Evolutionary conservation across 2,888 invertebrate species (phyloP).

Genomic region (Lysandra coridon): DNA sequence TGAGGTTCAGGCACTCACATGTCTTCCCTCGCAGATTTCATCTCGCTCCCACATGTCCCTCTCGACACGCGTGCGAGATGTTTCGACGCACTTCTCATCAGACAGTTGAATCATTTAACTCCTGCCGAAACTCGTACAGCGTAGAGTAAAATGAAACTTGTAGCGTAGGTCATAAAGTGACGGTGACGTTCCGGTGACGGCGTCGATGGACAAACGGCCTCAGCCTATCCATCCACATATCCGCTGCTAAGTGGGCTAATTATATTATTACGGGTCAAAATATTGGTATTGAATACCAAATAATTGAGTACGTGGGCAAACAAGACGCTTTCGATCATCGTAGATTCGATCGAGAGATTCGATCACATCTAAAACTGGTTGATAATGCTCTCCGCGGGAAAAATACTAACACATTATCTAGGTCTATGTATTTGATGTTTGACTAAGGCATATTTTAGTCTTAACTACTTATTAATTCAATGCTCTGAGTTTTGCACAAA

Average conservation of each 20-base stretch:
- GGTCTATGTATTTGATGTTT: background rate
- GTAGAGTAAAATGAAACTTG: no score
- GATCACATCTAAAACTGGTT: constrained; percentile 1
- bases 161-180: no score
- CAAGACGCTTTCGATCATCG: background rate
- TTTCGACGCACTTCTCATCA: no score
- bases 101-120: no score
- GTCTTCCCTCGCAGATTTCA: no score
- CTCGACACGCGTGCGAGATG: no score
- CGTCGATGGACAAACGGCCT: background rate
- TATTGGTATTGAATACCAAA: constrained; percentile 14
- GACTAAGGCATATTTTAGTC: background rate
- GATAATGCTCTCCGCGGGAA: background rate
- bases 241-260: constrained; percentile 16
- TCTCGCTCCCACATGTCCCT: no score
- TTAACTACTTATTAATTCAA: background rate
- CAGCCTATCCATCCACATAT: background rate
- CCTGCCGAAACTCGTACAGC: no score
- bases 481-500: background rate
- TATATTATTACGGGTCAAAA: constrained; percentile 19
- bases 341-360: background rate
- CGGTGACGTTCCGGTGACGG: no score
- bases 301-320: constrained; percentile 13
- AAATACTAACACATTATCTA: background rate
- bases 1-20: no score